Evolutionary conservation across 2,888 invertebrate species (phyloP), one percentile per base, ranked within the genome.

Genomic region (Ernsta delagoae): DNA sequence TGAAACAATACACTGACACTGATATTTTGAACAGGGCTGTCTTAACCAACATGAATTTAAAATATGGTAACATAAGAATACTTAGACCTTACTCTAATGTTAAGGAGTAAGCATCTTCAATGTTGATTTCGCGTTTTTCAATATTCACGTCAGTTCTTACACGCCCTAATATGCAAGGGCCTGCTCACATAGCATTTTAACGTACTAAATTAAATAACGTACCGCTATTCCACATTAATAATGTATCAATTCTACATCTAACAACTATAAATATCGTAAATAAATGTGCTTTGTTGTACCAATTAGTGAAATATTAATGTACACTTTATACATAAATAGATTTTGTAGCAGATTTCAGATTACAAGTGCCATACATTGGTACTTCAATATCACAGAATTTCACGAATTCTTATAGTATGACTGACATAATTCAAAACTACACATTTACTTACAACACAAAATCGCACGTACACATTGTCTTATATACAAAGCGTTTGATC

Each of bases 151-250:
- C 50, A 12, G 54, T 67, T 60, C 36, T 24, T 45, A 56, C 56
- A 36, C 39, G 45, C 56, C 61, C 56, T 69, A 59, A 78, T 83
- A 85, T 83, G 84, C 86, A 86, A 88, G 88, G 81, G 78, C 87
- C 88, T 78, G 88, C 88, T 85, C 84, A 85, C 86, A 86, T 75
- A 70, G 65, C 59, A 65, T 16, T 66, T 57, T 59, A 67, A 56
- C 12, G 9, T 43, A 43, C 11, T 43, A 36, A 43, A 48, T 57
- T 48, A 62, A 65, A 70, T 70, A 75, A 75, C 76, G 77, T 74
- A 73, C 78, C 74, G 68, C 67, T 67, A 74, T 75, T 79, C 79
- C 80, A 80, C 78, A 77, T 78, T 75, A 76, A 77, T 73, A 74
- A 74, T 63, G 59, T 67, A 59, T 48, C 72, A 72, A 66, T 45